Evolutionary conservation across 1,140 invertebrate species (phyloP).

Genomic region (Planococcus citri): DNA sequence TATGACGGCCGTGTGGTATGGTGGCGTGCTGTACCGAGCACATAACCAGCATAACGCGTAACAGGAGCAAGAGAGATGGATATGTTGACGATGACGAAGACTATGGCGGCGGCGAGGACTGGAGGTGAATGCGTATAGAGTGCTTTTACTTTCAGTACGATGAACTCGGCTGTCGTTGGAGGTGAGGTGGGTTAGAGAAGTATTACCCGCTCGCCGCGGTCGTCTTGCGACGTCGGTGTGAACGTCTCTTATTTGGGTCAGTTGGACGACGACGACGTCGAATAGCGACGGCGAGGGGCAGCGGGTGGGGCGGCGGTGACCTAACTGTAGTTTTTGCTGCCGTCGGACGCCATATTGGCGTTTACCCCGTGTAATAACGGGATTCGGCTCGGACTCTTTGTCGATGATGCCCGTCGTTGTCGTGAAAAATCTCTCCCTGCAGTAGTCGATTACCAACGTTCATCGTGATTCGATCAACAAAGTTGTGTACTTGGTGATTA

Average conservation of each 20-base stretch:
- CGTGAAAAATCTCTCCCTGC: not conserved
- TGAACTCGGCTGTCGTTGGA: not conserved
- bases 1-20: too few relatives aligned
- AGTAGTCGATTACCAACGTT: not conserved
- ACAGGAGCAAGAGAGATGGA: not conserved
- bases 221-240: slow-evolving; percentile 10
- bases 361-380: slow-evolving; percentile 1
- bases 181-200: not conserved
- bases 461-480: not conserved
- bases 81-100: not conserved
- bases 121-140: too few relatives aligned
- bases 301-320: not conserved
- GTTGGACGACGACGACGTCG: not conserved
- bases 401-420: not conserved
- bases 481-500: not conserved
- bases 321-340: not conserved
- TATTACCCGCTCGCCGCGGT: not conserved
- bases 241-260: slow-evolving; percentile 17
- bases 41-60: too few relatives aligned
- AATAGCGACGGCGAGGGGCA: not conserved
- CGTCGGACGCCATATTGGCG: not conserved
- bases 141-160: slow-evolving; percentile 15
- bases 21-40: too few relatives aligned
- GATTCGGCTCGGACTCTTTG: not conserved
- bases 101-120: not conserved